Evolutionary conservation across 1,140 invertebrate species (phyloP).

Genomic region (Drosophila sulfurigaster): DNA sequence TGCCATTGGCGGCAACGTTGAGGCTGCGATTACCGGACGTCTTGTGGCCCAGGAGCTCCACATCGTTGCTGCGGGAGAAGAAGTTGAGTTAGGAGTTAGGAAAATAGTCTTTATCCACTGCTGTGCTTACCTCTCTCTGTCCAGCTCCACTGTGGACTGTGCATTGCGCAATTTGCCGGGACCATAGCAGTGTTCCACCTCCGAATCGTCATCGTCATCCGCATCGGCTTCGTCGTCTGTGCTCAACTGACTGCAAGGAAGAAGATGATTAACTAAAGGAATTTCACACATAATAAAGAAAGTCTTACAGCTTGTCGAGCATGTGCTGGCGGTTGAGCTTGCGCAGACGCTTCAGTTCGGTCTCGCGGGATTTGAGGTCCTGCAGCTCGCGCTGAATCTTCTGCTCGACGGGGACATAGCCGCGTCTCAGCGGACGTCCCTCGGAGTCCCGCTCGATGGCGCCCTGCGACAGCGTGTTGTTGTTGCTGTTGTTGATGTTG

Average conservation of each 20-base stretch:
- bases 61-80: constrained; percentile 45
- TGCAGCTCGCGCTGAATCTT: constrained; percentile 92
- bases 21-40: constrained; percentile 63
- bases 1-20: constrained; percentile 55
- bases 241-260: constrained; percentile 53
- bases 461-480: constrained; percentile 73
- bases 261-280: not conserved
- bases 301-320: constrained; percentile 85
- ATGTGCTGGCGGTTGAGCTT: constrained; percentile 85
- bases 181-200: constrained; percentile 86
- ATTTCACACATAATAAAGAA: not conserved
- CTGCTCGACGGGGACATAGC: constrained; percentile 90
- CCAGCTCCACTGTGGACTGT: constrained; percentile 87
- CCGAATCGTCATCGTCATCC: constrained; percentile 85
- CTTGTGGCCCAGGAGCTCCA: constrained; percentile 54
- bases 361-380: constrained; percentile 90
- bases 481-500: constrained; percentile 30
- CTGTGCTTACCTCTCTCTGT: constrained; percentile 71
- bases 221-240: constrained; percentile 71
- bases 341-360: constrained; percentile 89
- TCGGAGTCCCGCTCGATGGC: constrained; percentile 86
- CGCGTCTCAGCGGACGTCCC: constrained; percentile 87
- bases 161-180: constrained; percentile 86
- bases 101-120: not conserved
- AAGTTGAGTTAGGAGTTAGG: not conserved